Base-by-base conservation (phyloP, 2,113 vertebrate genomes). In the Cyprinodon brontotheroides region DNA sequence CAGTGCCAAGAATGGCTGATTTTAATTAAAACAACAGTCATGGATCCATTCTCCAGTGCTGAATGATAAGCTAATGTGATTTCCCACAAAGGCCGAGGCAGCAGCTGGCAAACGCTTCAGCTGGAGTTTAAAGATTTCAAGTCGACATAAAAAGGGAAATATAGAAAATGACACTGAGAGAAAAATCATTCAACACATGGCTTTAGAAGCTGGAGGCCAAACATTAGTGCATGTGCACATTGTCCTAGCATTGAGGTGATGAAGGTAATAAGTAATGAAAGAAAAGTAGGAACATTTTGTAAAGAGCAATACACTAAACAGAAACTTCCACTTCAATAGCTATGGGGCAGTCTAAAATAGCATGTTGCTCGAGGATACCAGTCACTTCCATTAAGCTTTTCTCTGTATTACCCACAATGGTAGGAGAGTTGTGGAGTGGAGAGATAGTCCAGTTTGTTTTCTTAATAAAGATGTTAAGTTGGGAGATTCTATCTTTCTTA, bases 221-320 rank as follows among this genome's bases (percentile, higher is more conserved):
- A 6, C 4, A 20, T 57, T 29, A 5, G 50, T 60, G 59, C 57
- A 15, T 3, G 5, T 15, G 47, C 14, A 15, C 39, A 3, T 53
- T 7, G 50, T 66, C 40, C 50, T 15, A 41, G 50, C 64, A 17
- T 8, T 0, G 2, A 62, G 73, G 50, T 70, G 50, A 70, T 76
- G 40, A 63, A 76, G 17, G 65, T 45, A 83, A 83, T 75, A 36
- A 62, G 40, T 68, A 63, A 77, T 72, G 37, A 68, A 57, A 75
- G 50, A 57, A 39, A 0, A 38, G 40, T 10, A 72, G 48, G 57
- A 80, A 3, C 50, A 68, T 53, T 66, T 61, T 72, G 71, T 73
- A 72, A 83, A 84, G 73, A 77, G 12, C 45, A 59, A 71, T 39
- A 47, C 65, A 73, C 77, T 69, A 68, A 85, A 29, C 50, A 48